These are phyloP conservation scores for Metacarcinus magister DNA, from an alignment of 2,888 invertebrate species.

Conservation along the genomic window DNA sequence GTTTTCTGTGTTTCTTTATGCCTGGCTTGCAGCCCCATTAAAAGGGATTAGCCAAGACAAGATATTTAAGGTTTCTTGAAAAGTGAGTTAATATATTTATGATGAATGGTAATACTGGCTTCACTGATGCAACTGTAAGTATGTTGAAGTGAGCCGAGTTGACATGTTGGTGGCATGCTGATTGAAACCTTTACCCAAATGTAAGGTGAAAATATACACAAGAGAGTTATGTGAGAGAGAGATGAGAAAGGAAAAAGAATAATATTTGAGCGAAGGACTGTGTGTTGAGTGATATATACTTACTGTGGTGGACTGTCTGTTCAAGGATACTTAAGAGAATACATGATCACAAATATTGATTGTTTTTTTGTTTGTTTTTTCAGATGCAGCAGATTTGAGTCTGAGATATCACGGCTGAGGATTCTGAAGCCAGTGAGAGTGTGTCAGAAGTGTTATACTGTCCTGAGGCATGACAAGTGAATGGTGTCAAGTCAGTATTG, in stretches of 20 bases:
- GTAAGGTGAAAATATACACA: not conserved
- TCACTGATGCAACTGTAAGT: too few relatives aligned
- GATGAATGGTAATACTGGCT: too few relatives aligned
- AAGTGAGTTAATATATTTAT: too few relatives aligned
- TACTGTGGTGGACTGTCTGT: not conserved
- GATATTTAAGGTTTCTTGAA: too few relatives aligned
- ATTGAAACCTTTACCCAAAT: not conserved
- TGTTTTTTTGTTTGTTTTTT: conserved; percentile 73
- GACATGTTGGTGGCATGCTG: too few relatives aligned
- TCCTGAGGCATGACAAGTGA: conserved; percentile 85
- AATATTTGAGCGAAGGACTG: not conserved
- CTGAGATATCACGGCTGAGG: conserved; percentile 96
- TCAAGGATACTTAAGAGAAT: not conserved
- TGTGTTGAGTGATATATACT: not conserved
- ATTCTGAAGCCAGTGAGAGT: conserved; percentile 97
- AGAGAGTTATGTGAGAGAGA: not conserved
- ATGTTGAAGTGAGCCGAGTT: too few relatives aligned
- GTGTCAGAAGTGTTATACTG: conserved; percentile 94
- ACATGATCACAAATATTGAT: not conserved
- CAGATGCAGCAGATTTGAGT: conserved; percentile 97
- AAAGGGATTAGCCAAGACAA: too few relatives aligned
- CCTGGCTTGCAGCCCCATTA: too few relatives aligned
- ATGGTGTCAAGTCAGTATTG: not conserved
- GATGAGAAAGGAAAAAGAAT: not conserved
- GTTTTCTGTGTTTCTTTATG: too few relatives aligned